Conservation (phyloP, 2,888 invertebrate genomes). For the Disparrhopalites patrizii region DNA sequence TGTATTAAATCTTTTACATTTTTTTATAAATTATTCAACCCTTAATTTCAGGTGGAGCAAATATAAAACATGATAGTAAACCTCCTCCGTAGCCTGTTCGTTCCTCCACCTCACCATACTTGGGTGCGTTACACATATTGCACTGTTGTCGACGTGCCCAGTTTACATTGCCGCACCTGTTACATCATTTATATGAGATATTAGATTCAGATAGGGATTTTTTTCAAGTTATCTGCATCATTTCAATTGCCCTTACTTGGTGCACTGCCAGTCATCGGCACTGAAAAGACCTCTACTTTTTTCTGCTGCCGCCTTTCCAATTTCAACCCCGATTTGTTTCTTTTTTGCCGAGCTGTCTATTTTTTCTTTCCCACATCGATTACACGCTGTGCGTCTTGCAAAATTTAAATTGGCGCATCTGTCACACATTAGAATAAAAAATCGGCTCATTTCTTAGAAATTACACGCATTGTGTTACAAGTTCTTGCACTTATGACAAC, state of each 20-base stretch:
- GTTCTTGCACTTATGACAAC: too few relatives aligned
- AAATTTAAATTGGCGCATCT: conserved; percentile 93
- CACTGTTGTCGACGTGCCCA: conserved; percentile 95
- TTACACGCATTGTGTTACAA: too few relatives aligned
- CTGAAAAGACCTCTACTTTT: conserved; percentile 90
- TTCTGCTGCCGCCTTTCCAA: conserved; percentile 96
- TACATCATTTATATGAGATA: neutral
- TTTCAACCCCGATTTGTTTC: conserved; percentile 89
- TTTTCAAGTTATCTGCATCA: neutral
- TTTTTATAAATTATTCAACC: neutral
- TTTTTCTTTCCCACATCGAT: conserved; percentile 78
- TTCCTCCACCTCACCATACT: conserved; percentile 83
- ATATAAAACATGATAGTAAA: conserved; percentile 18
- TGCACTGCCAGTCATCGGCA: conserved; percentile 99
- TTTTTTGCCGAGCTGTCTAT: conserved; percentile 55
- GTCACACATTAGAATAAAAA: conserved; percentile 22
- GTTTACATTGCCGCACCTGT: conserved; percentile 95
- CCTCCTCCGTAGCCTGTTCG: conserved; percentile 79
- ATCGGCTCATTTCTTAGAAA: too few relatives aligned
- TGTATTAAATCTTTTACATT: conserved; percentile 9
- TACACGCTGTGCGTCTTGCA: conserved; percentile 82
- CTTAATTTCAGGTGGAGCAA: conserved; percentile 12
- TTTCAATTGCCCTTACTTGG: conserved; percentile 64
- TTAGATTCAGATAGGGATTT: neutral
- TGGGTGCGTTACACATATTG: conserved; percentile 98